Evolutionary conservation across 30 jellyfish, hydroid and myxozoan species (phyloP), one percentile per base, ranked within the genome.

Genomic region (Rhopilema esculentum): DNA sequence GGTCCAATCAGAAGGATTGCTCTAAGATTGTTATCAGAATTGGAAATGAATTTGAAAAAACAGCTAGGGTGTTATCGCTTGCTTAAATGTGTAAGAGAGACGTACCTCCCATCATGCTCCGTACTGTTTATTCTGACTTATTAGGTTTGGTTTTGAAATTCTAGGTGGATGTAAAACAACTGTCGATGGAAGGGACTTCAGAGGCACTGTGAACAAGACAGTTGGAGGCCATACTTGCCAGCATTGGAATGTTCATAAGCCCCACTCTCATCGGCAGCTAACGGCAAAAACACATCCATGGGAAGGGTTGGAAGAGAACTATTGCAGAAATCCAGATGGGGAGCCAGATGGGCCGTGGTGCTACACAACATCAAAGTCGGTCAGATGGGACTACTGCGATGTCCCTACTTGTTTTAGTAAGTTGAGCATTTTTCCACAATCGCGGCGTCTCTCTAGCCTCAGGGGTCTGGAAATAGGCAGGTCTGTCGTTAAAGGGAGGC

Each of bases 271-370:
- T 72, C 20, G 91, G 66, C 57, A 40, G 9, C 33, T 33, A 18
- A 81, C 70, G 48, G 21, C 79, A 22, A 16, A 28, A 27, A 67
- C 69, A 20, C 75, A 49, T 19, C 91, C 91, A 66, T n/a, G 49
- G 48, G 91, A 50, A 40, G 91, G 68, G 28, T 53, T 81, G 75
- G 79, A 52, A 0, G 26, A 65, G 16, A 81, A 81, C 31, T 81
- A 81, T 50, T 81, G 91, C 66, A 49, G 91, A 16, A 81, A 81
- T 1, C 91, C 91, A n/a, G 83, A 81, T 40, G 49, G 26, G 19
- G 91, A 81, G 32, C 51, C 91, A 0, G 26, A n/a, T 1, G 91
- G 91, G 6, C 91, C 91, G 18, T 81, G 91, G 91, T 81, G 91
- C 32, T 81, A 81, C 91, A 81, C 91, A 57, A 67, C 64, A 30